These are phyloP conservation scores for Eublepharis macularius DNA, from an alignment of 2,113 vertebrate genomes.

Conservation along the genomic window DNA sequence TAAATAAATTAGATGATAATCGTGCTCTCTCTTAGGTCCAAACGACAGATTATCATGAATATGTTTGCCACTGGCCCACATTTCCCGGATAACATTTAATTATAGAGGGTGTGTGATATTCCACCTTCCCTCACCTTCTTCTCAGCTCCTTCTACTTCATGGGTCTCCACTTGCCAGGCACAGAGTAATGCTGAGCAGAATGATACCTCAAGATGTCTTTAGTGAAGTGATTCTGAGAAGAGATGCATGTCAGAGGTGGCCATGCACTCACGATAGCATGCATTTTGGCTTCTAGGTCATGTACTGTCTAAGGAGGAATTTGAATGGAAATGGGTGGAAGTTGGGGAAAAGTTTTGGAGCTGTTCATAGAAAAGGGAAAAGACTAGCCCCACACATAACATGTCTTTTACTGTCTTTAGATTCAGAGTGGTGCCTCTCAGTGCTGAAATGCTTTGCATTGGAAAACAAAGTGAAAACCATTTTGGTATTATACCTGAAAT, in stretches of 20 bases:
- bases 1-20: constrained; percentile 37
- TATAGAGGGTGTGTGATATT: neutral
- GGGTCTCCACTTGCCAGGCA: neutral
- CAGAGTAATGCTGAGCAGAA: neutral
- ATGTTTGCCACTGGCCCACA: neutral
- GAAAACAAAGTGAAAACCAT: no score
- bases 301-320: neutral
- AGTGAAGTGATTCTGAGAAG: neutral
- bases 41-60: neutral
- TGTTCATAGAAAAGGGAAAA: no score
- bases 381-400: no score
- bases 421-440: no score
- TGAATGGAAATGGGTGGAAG: no score
- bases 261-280: neutral
- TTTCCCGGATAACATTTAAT: neutral
- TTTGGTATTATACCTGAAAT: no score
- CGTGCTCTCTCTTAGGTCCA: constrained; percentile 9
- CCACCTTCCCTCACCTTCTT: neutral
- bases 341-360: no score
- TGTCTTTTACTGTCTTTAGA: no score
- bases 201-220: neutral
- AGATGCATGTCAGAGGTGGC: neutral
- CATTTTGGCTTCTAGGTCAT: neutral
- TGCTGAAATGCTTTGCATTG: no score
- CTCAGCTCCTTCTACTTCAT: neutral